phyloP scores from a whole-genome alignment of 2,113 vertebrate genomes.

The Progne subis region DNA sequence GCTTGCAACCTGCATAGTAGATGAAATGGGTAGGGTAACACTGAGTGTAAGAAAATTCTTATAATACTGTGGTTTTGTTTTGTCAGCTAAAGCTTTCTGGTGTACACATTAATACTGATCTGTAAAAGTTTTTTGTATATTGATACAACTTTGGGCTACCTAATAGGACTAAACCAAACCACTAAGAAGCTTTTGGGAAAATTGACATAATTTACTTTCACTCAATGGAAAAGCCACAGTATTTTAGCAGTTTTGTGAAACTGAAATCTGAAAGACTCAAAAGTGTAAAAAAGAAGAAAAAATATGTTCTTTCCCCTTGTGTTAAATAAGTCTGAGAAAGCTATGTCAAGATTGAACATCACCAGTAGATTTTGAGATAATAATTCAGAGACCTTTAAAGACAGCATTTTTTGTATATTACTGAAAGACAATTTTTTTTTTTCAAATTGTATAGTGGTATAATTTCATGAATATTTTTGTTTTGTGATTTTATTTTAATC shows the following conservation, averaged over 20 bases:
- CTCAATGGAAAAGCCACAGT: not conserved
- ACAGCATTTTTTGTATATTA: not conserved
- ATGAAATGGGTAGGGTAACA: not conserved
- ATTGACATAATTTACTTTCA: not conserved
- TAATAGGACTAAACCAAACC: not conserved
- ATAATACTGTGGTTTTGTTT: not conserved
- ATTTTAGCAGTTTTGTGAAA: not conserved
- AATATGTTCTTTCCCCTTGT: fast-evolving
- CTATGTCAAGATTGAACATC: not conserved
- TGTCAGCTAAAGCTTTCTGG: not conserved
- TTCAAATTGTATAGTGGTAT: not conserved
- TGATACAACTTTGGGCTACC: not conserved
- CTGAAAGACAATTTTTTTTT: not conserved
- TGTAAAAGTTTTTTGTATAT: not conserved
- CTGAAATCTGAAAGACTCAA: not conserved
- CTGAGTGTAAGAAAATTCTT: not conserved
- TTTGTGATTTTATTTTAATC: not conserved
- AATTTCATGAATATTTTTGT: not conserved
- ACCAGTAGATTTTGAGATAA: not conserved
- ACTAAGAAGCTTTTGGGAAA: not conserved
- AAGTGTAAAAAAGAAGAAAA: not conserved
- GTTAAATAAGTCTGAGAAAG: not conserved
- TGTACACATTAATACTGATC: not conserved
- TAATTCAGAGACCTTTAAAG: not conserved
- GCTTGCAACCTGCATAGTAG: not conserved